Evolutionary conservation across 2,797 vertebrate genomes (phyloP).

Genomic region (Phyllotis vaccarum): DNA sequence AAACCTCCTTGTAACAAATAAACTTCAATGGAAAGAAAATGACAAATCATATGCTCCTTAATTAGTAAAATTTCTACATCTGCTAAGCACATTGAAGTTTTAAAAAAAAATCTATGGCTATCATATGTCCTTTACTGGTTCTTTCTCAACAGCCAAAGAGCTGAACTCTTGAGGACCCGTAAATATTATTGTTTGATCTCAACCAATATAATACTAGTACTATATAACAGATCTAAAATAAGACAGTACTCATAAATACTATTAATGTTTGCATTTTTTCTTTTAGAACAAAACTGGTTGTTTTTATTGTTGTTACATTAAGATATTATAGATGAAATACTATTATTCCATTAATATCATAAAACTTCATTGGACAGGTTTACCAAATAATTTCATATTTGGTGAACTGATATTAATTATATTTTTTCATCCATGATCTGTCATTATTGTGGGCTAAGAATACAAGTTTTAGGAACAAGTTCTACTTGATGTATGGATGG

Average conservation of each 20-base stretch:
- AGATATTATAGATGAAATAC: not conserved
- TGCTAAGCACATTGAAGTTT: conserved; percentile 82
- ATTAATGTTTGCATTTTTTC: conserved; percentile 41
- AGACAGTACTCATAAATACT: conserved; percentile 10
- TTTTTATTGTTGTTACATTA: conserved; percentile 2
- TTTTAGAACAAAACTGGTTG: conserved; percentile 20
- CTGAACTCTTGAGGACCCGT: conserved; percentile 58
- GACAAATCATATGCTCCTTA: conserved; percentile 80
- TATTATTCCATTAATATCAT: not conserved
- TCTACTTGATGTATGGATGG: not conserved
- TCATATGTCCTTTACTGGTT: conserved; percentile 63
- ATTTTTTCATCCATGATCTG: not conserved
- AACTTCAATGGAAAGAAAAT: conserved; percentile 65
- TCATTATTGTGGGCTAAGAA: not conserved
- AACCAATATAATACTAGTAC: not conserved
- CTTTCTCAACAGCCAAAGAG: conserved; percentile 64
- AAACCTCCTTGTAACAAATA: no score
- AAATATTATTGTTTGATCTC: conserved; percentile 37
- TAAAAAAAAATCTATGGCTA: conserved; percentile 75
- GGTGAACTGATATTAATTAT: conserved; percentile 11
- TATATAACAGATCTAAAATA: conserved; percentile 51
- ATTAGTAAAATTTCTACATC: conserved; percentile 83
- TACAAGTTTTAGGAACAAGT: not conserved
- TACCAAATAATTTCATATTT: conserved; percentile 39
- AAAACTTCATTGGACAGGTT: not conserved